Conservation (phyloP, 2,113 vertebrate species). For the Petaurus breviceps region DNA sequence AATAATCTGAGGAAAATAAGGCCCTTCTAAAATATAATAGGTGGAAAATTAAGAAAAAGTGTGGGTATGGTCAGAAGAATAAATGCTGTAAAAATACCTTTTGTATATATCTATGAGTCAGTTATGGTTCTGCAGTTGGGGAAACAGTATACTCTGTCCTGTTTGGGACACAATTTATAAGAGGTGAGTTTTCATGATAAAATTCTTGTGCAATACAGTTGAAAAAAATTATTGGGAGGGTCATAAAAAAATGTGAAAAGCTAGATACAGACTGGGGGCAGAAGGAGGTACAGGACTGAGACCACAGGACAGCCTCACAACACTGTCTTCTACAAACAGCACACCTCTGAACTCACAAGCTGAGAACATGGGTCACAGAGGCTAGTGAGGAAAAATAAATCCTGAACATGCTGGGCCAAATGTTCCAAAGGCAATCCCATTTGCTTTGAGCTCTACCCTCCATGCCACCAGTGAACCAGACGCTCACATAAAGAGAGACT, state of each 20-base stretch:
- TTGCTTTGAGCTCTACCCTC: not conserved
- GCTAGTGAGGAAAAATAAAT: not conserved
- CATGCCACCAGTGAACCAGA: not conserved
- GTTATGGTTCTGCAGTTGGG: not conserved
- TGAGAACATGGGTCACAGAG: not conserved
- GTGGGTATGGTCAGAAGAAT: conserved; percentile 37
- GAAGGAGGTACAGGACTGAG: not conserved
- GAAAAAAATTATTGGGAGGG: not conserved
- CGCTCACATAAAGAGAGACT: not conserved
- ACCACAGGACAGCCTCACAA: not conserved
- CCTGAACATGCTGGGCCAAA: not conserved
- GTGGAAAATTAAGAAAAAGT: conserved; percentile 31
- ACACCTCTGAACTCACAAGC: not conserved
- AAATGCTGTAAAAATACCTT: conserved; percentile 34
- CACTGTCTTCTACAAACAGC: not conserved
- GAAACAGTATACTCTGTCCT: not conserved
- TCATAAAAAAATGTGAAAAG: not conserved
- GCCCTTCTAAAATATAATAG: conserved; percentile 12
- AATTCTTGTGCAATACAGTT: not conserved
- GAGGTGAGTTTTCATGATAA: not conserved
- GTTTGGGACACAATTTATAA: not conserved
- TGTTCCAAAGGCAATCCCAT: not conserved
- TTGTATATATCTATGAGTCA: not conserved
- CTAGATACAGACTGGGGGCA: not conserved
- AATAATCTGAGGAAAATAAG: conserved; percentile 21